Evolutionary conservation across 2,888 invertebrate genomes (phyloP).

Genomic region (Leptura quadrifasciata): DNA sequence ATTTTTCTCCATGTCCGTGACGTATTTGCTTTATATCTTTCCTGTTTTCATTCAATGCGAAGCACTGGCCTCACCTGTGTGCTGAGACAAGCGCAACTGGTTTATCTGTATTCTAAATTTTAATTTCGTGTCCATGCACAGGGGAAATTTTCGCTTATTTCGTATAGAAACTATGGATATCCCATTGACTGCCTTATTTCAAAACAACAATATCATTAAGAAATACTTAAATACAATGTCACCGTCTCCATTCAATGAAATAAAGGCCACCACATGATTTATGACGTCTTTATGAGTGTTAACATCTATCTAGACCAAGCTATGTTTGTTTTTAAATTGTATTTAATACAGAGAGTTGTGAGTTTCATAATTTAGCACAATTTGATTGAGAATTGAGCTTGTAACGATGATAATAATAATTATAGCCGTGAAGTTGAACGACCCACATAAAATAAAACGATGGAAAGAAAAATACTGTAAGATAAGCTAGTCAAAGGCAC

Average conservation of each 20-base stretch:
- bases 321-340: background rate
- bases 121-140: background rate
- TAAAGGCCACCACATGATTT: slow-evolving; percentile 16
- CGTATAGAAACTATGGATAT: background rate
- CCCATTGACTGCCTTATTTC: slow-evolving; percentile 7
- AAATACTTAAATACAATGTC: background rate
- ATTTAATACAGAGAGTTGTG: background rate
- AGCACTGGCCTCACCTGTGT: too few relatives aligned
- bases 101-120: too few relatives aligned
- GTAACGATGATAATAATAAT: slow-evolving; percentile 9
- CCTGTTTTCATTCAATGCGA: too few relatives aligned
- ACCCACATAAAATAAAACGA: slow-evolving; percentile 24
- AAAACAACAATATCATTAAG: background rate
- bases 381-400: background rate
- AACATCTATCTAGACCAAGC: background rate
- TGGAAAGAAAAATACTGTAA: slow-evolving; percentile 11
- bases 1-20: too few relatives aligned
- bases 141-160: background rate
- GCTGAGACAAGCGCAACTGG: too few relatives aligned
- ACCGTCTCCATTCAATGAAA: slow-evolving; percentile 20
- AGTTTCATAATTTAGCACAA: slow-evolving; percentile 4
- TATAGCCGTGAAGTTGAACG: slow-evolving; percentile 16
- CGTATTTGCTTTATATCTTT: too few relatives aligned
- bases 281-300: background rate
- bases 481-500: background rate